Evolutionary conservation across 2,888 invertebrate species (phyloP), one percentile per base, ranked within the genome.

Genomic region (Cremastinae sp.): DNA sequence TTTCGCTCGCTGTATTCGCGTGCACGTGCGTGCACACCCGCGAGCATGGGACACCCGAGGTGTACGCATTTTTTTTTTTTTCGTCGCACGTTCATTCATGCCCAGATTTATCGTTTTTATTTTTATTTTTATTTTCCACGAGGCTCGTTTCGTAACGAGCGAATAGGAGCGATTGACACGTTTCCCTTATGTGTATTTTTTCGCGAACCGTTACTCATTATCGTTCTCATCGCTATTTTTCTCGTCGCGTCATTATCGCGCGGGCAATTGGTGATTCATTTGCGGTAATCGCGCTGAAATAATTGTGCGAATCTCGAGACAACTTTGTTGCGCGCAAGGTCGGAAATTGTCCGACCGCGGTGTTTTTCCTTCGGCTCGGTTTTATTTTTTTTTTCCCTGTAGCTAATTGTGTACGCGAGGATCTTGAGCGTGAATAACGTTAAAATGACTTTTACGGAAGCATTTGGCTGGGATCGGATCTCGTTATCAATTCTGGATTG

Each of bases 61-160:
- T 45, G 38, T 58, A 36, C 49, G 53, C 73, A 59, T 66, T 56
- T 3, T 28, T 28, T 28, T 28, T 28, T 28, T 28, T 53, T 56
- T 49, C 16, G 41, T 68, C 64, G 34, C 68, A 68, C 51, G 58
- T 65, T 76, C 68, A 76, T 73, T 75, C 69, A 76, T 69, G 61
- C 20, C 10, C 38, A 22, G 36, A 18, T 53, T 59, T 20, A 18
- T 22, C 47, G 36, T 74, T 45, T 45, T 43, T 41, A 43, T 10
- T n/a, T n/a, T n/a, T n/a, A n/a, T n/a, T n/a, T n/a, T n/a, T n/a
- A n/a, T n/a, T n/a, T n/a, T n/a, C n/a, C n/a, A n/a, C n/a, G 22
- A 20, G 2, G 2, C 20, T 54, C 54, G 22, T 38, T 64, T 20
- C 56, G 18, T 53, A 38, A 43, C 61, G 49, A 43, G 53, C 12